Evolutionary conservation across 1,140 invertebrate species (phyloP).

Genomic region (Neocloeon triangulifer): DNA sequence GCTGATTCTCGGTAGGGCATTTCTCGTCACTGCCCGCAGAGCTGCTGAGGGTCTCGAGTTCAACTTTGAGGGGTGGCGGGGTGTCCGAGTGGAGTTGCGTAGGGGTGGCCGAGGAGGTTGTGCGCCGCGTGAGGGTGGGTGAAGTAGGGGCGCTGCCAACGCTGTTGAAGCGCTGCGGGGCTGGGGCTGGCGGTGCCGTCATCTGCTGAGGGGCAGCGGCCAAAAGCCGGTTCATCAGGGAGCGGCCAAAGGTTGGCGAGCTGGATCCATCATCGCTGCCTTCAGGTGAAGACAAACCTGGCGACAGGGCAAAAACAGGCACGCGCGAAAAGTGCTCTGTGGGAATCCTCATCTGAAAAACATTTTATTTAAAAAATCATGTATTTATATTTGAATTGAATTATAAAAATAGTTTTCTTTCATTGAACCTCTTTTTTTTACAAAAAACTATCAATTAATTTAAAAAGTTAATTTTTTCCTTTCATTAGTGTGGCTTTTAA

Average conservation of each 20-base stretch:
- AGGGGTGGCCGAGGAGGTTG: slow-evolving; percentile 12
- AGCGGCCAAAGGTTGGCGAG: slow-evolving; percentile 28
- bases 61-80: slow-evolving; percentile 19
- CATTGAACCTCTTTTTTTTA: slow-evolving; percentile 6
- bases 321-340: slow-evolving; percentile 89
- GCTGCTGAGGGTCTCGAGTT: slow-evolving; percentile 17
- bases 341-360: slow-evolving; percentile 81
- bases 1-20: no score
- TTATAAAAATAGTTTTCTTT: no score
- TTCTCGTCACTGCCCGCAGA: no score
- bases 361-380: slow-evolving; percentile 7
- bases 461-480: no score
- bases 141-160: slow-evolving; percentile 40
- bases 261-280: slow-evolving; percentile 20
- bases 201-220: slow-evolving; percentile 20
- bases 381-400: no score
- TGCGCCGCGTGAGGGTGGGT: slow-evolving; percentile 29
- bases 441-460: no score
- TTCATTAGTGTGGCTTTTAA: no score
- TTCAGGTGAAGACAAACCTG: slow-evolving; percentile 43
- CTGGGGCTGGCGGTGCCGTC: slow-evolving; percentile 6
- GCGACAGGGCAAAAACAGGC: slow-evolving; percentile 75
- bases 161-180: slow-evolving; percentile 15
- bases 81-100: slow-evolving; percentile 13
- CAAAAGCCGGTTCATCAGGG: slow-evolving; percentile 31